Evolutionary conservation across 2,797 vertebrate genomes (phyloP).

Genomic region (Orestias chungarensis): DNA sequence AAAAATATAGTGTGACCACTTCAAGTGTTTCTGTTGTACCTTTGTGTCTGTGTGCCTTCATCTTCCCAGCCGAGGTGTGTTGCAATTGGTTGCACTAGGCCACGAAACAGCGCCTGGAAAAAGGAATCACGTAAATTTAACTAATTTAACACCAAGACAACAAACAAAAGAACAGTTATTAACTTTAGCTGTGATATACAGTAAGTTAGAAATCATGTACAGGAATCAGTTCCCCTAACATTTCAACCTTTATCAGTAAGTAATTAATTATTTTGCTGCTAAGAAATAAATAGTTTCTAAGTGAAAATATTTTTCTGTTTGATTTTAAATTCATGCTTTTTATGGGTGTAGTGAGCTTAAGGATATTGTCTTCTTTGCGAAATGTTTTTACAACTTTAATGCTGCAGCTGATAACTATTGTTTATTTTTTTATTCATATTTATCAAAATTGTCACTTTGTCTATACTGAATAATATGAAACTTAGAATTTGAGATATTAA

Average conservation of each 20-base stretch:
- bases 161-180: not conserved
- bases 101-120: slow-evolving; percentile 82
- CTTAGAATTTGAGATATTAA: too few relatives aligned
- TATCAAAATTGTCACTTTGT: too few relatives aligned
- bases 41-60: slow-evolving; percentile 78
- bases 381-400: not conserved
- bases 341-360: not conserved
- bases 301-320: not conserved
- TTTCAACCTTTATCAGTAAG: not conserved
- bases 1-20: not conserved
- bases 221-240: not conserved
- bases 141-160: not conserved
- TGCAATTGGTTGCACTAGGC: slow-evolving; percentile 79
- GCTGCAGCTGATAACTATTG: too few relatives aligned
- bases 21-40: slow-evolving; percentile 66
- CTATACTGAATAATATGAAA: too few relatives aligned
- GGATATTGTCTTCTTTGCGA: not conserved
- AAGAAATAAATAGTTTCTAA: not conserved
- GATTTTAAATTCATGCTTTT: not conserved
- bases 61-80: slow-evolving; percentile 81
- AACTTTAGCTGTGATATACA: not conserved
- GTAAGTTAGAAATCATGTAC: not conserved
- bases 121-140: not conserved
- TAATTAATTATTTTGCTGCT: not conserved
- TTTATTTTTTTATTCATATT: too few relatives aligned